Evolutionary conservation across 2,113 vertebrate genomes (phyloP).

Genomic region (Aldabrachelys gigantea): DNA sequence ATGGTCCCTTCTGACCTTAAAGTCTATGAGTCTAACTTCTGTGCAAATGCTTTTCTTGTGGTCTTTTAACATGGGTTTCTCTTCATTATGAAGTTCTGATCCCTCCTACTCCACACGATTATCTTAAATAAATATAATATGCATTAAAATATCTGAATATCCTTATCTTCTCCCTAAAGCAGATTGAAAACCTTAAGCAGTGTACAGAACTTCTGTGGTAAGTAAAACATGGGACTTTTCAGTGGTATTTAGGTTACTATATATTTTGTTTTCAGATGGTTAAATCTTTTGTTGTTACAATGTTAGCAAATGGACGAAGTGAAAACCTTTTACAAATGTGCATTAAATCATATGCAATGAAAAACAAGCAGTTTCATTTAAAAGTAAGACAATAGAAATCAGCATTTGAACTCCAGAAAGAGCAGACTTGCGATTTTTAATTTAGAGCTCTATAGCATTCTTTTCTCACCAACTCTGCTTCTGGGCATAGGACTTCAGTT

Average conservation of each 20-base stretch:
- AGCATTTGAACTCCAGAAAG: not conserved
- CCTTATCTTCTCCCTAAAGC: not conserved
- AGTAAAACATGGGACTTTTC: not conserved
- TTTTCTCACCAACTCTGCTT: not conserved
- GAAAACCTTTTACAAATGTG: not conserved
- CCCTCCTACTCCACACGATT: not conserved
- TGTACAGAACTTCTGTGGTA: not conserved
- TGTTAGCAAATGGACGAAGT: too few species aligned
- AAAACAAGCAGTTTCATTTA: not conserved
- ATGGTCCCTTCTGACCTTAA: too few species aligned
- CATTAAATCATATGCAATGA: not conserved
- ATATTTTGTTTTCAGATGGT: not conserved
- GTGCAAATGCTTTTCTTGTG: not conserved
- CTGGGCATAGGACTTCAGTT: not conserved
- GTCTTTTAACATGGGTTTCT: not conserved
- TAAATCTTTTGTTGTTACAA: not conserved
- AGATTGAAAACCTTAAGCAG: not conserved
- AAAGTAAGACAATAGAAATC: not conserved
- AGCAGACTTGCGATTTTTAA: not conserved
- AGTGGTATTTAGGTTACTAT: fast-evolving
- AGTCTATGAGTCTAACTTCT: not conserved
- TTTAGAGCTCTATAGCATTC: not conserved
- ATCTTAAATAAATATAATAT: not conserved
- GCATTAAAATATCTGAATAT: not conserved
- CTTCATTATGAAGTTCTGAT: not conserved